Conservation (phyloP, 2,888 invertebrate genomes). For the Arge pagana region DNA sequence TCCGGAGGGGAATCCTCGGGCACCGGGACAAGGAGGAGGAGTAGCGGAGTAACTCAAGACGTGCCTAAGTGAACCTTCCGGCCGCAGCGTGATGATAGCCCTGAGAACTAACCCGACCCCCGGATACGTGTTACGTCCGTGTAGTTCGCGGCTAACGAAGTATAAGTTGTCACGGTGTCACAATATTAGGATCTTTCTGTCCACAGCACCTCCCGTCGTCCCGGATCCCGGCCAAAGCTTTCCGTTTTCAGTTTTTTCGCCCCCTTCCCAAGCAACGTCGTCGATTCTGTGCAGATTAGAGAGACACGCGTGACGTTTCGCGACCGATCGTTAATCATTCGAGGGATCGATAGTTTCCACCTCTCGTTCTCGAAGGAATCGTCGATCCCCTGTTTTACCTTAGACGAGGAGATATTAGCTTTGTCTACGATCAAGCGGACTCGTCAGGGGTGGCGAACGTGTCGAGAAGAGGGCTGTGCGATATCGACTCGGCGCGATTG, state of each 20-base stretch:
- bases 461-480: constrained; percentile 20
- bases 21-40: constrained; percentile 30
- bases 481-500: constrained; percentile 36
- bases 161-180: constrained; percentile 41
- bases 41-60: constrained; percentile 56
- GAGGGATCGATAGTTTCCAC: too few relatives aligned
- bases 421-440: constrained; percentile 9
- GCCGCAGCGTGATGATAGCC: constrained; percentile 57
- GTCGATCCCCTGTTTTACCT: too few relatives aligned
- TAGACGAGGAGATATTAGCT: too few relatives aligned
- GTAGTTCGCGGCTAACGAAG: constrained; percentile 28
- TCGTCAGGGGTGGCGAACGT: not conserved
- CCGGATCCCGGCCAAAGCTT: constrained; percentile 1
- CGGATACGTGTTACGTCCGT: constrained; percentile 53
- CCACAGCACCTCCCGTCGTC: constrained; percentile 16
- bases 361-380: too few relatives aligned
- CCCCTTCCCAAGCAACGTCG: too few relatives aligned
- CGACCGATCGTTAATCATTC: too few relatives aligned
- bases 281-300: too few relatives aligned
- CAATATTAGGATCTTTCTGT: constrained; percentile 46
- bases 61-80: constrained; percentile 59
- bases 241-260: too few relatives aligned
- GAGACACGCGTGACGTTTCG: too few relatives aligned
- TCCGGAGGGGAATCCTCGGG: constrained; percentile 26
- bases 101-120: constrained; percentile 58